Evolutionary conservation across 2,113 vertebrate genomes (phyloP).

Genomic region (Myrmophylax atrothorax): DNA sequence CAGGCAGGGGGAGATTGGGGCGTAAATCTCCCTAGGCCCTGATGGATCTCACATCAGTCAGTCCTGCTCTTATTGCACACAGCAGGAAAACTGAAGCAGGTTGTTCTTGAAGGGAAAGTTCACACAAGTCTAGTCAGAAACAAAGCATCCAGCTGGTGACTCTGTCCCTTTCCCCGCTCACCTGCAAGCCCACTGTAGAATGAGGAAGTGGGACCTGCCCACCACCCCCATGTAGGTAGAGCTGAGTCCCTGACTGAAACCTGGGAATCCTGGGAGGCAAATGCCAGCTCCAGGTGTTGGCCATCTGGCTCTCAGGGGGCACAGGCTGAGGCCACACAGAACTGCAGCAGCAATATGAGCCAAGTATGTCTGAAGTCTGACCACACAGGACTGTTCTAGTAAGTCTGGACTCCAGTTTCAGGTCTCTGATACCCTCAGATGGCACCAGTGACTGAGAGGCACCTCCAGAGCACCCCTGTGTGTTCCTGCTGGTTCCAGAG

Average conservation of each 20-base stretch:
- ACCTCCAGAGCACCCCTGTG: not conserved
- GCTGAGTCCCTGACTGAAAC: not conserved
- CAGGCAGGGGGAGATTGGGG: accelerated
- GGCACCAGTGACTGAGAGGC: not conserved
- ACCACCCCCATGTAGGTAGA: not conserved
- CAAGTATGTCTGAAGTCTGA: not conserved
- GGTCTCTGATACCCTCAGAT: not conserved
- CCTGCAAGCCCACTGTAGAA: not conserved
- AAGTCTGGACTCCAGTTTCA: not conserved
- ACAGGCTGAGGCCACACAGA: not conserved
- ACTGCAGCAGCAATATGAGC: accelerated
- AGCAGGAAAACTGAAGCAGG: not conserved
- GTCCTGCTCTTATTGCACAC: not conserved
- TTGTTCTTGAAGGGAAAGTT: not conserved
- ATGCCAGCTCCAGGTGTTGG: not conserved
- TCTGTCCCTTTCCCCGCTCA: not conserved
- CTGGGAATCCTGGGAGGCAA: not conserved
- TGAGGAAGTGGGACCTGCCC: not conserved
- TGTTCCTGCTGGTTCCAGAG: not conserved
- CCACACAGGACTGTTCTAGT: not conserved
- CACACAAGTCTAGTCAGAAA: not conserved
- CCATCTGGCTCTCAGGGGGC: not conserved
- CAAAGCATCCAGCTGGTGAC: too few relatives aligned
- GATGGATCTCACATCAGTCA: accelerated
- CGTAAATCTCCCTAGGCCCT: not conserved